phyloP scores from a whole-genome alignment of 2,797 vertebrate genomes.

The Okamejei kenojei region DNA sequence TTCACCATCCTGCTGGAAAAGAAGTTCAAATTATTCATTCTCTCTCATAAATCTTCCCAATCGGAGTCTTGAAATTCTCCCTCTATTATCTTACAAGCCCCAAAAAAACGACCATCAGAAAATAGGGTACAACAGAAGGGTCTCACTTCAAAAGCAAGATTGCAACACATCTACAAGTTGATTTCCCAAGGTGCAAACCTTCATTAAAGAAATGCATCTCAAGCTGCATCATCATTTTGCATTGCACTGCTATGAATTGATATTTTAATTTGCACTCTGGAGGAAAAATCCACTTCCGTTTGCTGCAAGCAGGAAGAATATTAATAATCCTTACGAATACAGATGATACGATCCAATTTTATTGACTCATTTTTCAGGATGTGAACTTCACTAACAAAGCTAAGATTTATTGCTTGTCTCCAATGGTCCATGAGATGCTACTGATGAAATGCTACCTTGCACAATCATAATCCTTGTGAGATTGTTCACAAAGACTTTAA shows the following conservation, averaged over 20 bases:
- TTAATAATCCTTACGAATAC: background rate
- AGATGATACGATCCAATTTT: background rate
- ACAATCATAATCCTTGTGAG: too few relatives aligned
- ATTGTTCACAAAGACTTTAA: too few relatives aligned
- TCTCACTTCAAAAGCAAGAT: background rate
- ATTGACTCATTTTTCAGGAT: too few relatives aligned
- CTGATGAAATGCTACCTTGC: too few relatives aligned
- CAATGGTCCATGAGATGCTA: too few relatives aligned
- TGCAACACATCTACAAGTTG: background rate
- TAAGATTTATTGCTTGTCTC: too few relatives aligned
- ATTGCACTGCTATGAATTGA: background rate
- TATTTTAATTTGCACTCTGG: background rate
- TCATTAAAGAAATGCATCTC: background rate
- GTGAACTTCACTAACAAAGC: too few relatives aligned
- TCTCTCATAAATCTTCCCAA: background rate
- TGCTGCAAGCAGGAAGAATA: background rate
- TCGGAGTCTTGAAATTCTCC: background rate
- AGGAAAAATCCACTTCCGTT: background rate
- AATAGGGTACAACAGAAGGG: background rate
- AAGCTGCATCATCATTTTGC: background rate
- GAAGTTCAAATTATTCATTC: background rate
- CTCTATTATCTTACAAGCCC: background rate
- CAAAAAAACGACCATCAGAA: background rate
- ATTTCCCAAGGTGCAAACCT: background rate
- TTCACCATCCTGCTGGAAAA: background rate